Conservation (phyloP, 1,140 invertebrate genomes). For the Drosophila lacertosa region DNA sequence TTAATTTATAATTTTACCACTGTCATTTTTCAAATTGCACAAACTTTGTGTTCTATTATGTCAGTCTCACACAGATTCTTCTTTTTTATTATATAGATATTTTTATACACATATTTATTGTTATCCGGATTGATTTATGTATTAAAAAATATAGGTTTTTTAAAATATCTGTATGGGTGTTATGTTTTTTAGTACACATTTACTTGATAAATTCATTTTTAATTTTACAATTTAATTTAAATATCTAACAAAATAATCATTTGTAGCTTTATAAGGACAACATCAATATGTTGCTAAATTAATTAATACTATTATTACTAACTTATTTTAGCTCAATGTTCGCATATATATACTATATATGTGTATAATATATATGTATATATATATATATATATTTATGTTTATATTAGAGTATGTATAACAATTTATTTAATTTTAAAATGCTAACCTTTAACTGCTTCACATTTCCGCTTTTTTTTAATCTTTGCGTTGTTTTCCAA, state of each 20-base stretch:
- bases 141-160: slow-evolving; percentile 73
- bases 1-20: slow-evolving; percentile 39
- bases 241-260: slow-evolving; percentile 67
- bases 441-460: slow-evolving; percentile 79
- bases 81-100: slow-evolving; percentile 35
- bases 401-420: slow-evolving; percentile 59
- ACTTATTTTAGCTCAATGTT: slow-evolving; percentile 35
- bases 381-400: slow-evolving; percentile 43
- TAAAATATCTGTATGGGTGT: slow-evolving; percentile 59
- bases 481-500: slow-evolving; percentile 41
- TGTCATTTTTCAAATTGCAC: slow-evolving; percentile 48
- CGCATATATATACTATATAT: slow-evolving; percentile 5
- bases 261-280: slow-evolving; percentile 43
- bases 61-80: slow-evolving; percentile 74
- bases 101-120: slow-evolving; percentile 39
- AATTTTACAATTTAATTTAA: slow-evolving; percentile 70
- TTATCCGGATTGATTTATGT: slow-evolving; percentile 35
- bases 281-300: slow-evolving; percentile 57
- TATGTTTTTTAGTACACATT: slow-evolving; percentile 67
- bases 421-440: slow-evolving; percentile 74
- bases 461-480: slow-evolving; percentile 54
- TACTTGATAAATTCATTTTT: slow-evolving; percentile 77
- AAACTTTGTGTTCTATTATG: slow-evolving; percentile 45
- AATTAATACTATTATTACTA: slow-evolving; percentile 66
- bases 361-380: slow-evolving; percentile 23